Evolutionary conservation across 1,140 invertebrate species (phyloP).

Genomic region (Pomacea maculata): DNA sequence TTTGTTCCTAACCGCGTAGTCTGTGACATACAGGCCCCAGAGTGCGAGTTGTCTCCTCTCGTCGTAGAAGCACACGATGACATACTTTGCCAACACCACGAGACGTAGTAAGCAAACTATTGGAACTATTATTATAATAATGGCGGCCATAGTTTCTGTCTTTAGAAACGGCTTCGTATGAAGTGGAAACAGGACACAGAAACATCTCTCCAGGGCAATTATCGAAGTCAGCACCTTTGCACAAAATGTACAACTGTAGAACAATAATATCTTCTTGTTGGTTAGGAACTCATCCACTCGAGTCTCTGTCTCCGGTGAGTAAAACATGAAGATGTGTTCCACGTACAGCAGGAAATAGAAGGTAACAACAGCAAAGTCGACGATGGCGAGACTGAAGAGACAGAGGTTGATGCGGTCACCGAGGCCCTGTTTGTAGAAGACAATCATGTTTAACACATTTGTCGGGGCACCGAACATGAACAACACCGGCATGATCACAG

Average conservation of each 20-base stretch:
- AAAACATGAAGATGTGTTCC: no score
- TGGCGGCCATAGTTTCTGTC: background rate
- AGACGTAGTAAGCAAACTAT: no score
- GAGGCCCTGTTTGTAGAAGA: no score
- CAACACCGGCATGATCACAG: no score
- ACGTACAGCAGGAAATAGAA: no score
- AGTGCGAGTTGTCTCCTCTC: background rate
- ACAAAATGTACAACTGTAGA: background rate
- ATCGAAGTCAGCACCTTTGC: background rate
- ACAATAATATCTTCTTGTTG: background rate
- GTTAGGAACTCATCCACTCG: background rate
- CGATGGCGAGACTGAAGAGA: no score
- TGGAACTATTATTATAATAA: background rate
- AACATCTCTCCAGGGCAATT: background rate
- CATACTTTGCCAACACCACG: background rate
- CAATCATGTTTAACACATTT: no score
- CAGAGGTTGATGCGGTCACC: no score
- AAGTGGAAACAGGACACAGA: slow-evolving; percentile 8
- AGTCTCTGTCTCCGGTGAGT: no score
- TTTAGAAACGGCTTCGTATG: background rate
- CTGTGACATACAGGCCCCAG: background rate
- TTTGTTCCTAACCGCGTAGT: background rate
- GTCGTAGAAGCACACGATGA: background rate
- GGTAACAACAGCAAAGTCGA: no score
- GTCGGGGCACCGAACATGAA: no score